Conservation (phyloP, 2,888 invertebrate species). For the Diaphora mendica region DNA sequence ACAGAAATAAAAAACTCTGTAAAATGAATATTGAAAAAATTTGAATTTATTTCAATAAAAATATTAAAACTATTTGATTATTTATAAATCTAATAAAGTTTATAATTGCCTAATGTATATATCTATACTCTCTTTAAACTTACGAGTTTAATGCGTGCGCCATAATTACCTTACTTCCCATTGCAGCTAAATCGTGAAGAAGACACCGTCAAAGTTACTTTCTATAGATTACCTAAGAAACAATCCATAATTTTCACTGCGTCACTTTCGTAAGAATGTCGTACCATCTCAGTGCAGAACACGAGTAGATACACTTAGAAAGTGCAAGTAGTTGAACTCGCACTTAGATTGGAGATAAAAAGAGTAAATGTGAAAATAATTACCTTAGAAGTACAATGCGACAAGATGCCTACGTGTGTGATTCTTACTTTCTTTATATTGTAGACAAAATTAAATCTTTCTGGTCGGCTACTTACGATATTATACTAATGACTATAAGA, state of each 20-base stretch:
- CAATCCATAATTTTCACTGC: not conserved
- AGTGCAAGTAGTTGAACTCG: slow-evolving; percentile 27
- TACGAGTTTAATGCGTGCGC: not conserved
- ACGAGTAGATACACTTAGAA: slow-evolving; percentile 33
- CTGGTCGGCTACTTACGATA: not conserved
- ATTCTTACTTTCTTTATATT: slow-evolving; percentile 3
- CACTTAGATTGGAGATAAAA: slow-evolving; percentile 14
- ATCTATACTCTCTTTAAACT: not conserved
- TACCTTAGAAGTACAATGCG: not conserved
- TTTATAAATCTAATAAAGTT: no score
- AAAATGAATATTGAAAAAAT: no score
- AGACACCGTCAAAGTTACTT: not conserved
- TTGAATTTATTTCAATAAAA: no score
- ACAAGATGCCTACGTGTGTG: not conserved
- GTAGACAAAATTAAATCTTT: not conserved
- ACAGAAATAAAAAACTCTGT: no score
- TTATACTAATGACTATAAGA: not conserved
- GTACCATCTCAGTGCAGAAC: slow-evolving; percentile 15
- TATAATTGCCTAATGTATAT: not conserved
- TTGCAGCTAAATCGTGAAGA: not conserved
- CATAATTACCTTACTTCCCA: not conserved
- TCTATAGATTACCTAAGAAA: slow-evolving; percentile 7
- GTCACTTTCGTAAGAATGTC: slow-evolving; percentile 15
- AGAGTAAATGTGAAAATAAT: slow-evolving; percentile 29
- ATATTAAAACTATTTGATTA: no score